These are phyloP conservation scores for Rhea pennata DNA, from an alignment of 2,113 vertebrate species.

Conservation along the genomic window DNA sequence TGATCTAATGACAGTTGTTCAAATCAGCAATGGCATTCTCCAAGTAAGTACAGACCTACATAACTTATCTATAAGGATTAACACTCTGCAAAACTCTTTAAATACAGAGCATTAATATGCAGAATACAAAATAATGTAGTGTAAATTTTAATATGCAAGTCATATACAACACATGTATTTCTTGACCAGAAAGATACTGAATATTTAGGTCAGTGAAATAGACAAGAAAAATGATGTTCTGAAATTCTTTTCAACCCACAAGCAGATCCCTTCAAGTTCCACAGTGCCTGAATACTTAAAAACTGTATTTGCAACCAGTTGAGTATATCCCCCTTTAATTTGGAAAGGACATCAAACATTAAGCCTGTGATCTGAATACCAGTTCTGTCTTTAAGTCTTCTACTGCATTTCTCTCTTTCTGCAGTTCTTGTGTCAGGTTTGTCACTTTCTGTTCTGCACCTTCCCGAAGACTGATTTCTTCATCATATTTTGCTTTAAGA, in stretches of 20 bases:
- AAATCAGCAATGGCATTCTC: not conserved
- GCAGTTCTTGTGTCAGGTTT: slow-evolving; percentile 85
- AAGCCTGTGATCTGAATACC: slow-evolving; percentile 76
- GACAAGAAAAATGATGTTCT: not conserved
- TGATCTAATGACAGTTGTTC: not conserved
- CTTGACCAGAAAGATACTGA: not conserved
- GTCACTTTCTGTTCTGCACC: slow-evolving; percentile 84
- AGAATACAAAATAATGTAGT: not conserved
- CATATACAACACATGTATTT: not conserved
- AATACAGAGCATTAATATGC: not conserved
- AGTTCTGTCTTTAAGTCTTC: slow-evolving; percentile 91
- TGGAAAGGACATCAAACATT: slow-evolving; percentile 1
- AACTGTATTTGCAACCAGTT: not conserved
- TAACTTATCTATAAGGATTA: not conserved
- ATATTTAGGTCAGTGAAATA: not conserved
- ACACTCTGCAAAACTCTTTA: not conserved
- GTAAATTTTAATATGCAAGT: not conserved
- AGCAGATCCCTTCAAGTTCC: not conserved
- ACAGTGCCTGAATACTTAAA: not conserved
- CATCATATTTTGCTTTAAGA: slow-evolving; percentile 94
- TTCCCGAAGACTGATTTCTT: slow-evolving; percentile 90
- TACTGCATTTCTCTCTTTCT: slow-evolving; percentile 81
- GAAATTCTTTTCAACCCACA: not conserved
- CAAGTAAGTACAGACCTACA: not conserved
- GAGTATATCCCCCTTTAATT: not conserved